Conservation (phyloP, 2,113 vertebrate genomes). For the Prionailurus viverrinus region DNA sequence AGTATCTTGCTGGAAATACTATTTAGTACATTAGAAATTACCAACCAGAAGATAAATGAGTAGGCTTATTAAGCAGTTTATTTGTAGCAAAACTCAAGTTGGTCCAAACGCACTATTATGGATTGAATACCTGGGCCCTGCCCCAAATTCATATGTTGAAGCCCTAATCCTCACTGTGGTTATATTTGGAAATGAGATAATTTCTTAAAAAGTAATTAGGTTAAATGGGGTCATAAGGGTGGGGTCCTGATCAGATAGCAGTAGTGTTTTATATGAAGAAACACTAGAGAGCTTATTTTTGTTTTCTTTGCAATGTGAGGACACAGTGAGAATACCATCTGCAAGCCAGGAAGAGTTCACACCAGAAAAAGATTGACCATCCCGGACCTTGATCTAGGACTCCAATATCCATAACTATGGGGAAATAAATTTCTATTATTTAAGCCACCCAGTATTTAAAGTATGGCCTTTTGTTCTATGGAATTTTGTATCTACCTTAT, state of each 20-base stretch:
- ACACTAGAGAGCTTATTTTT: not conserved
- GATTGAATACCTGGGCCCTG: not conserved
- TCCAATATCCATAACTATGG: not conserved
- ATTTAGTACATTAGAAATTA: not conserved
- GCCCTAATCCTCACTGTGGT: not conserved
- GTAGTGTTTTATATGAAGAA: not conserved
- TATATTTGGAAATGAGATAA: not conserved
- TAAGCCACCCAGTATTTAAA: not conserved
- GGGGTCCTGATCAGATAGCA: not conserved
- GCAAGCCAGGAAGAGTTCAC: not conserved
- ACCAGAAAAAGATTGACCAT: not conserved
- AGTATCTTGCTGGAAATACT: not conserved
- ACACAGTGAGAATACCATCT: not conserved
- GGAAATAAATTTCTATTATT: not conserved
- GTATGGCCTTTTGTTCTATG: not conserved
- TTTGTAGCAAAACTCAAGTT: slow-evolving; percentile 16
- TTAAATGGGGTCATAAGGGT: not conserved
- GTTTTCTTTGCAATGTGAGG: not conserved
- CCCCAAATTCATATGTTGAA: not conserved
- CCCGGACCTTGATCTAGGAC: not conserved
- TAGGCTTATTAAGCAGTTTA: not conserved
- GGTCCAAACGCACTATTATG: not conserved
- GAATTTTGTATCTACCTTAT: not conserved
- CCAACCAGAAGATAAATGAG: not conserved
- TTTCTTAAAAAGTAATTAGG: not conserved